Percentiles rank a stretch among this genome's conserved stretches.
These are phyloP conservation scores for Chrysogorgia sp. DNA, from an alignment of 92 coral and sea anemone genomes.

Conservation along the genomic window DNA sequence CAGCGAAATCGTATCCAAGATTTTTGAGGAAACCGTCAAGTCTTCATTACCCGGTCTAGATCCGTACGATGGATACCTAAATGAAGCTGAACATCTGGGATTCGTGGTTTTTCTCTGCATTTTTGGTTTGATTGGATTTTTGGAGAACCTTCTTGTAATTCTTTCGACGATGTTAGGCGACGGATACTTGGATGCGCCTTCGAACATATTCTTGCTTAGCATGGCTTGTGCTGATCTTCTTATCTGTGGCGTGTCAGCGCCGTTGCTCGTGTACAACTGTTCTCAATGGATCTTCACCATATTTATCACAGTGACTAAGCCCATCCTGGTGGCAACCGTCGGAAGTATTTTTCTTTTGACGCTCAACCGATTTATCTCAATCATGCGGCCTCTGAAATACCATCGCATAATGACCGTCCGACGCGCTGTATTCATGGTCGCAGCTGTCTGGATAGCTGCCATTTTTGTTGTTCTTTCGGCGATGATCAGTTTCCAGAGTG, in stretches of 20 bases:
- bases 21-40: no score
- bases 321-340: conserved; percentile 6
- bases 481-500: neutral
- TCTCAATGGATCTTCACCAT: conserved; percentile 20
- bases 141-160: conserved; percentile 33
- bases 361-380: conserved; percentile 3
- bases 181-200: conserved; percentile 22
- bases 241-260: conserved; percentile 6
- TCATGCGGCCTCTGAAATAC: conserved; percentile 2
- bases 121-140: conserved; percentile 12
- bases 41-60: neutral
- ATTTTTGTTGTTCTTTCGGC: neutral
- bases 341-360: conserved; percentile 33
- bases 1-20: no score
- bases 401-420: neutral
- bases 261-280: conserved; percentile 31
- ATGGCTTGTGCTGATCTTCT: conserved; percentile 18
- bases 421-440: conserved; percentile 10
- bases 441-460: conserved; percentile 6
- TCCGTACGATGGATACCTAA: conserved; percentile 1
- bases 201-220: conserved; percentile 21
- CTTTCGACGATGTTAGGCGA: conserved; percentile 7
- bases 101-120: neutral
- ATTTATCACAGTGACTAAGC: conserved; percentile 14
- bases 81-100: conserved; percentile 5